Percentiles rank a stretch among this genome's conserved stretches.
phyloP scores from a whole-genome alignment of 2,113 vertebrate genomes.

The Crotalus helleri region DNA sequence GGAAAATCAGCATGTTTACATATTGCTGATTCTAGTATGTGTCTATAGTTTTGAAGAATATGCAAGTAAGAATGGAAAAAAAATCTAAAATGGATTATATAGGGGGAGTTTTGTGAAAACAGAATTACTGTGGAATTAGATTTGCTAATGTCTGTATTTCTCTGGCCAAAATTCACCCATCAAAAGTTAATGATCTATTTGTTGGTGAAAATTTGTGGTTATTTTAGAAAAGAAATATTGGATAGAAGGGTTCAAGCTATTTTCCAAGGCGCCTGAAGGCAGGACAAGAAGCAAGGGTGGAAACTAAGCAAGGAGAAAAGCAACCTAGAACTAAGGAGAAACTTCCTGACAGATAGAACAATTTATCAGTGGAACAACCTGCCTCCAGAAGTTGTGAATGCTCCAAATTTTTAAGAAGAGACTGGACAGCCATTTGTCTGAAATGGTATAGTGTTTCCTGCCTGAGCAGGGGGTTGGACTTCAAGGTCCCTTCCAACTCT shows the following conservation, averaged over 20 bases:
- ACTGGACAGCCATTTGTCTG: no score
- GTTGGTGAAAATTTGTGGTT: not conserved
- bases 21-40: not conserved
- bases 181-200: not conserved
- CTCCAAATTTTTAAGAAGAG: no score
- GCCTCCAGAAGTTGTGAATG: no score
- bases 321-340: no score
- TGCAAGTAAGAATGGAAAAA: not conserved
- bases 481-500: no score
- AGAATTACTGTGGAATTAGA: not conserved
- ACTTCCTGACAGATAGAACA: no score
- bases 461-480: no score
- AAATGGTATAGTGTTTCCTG: no score
- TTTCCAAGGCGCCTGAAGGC: no score
- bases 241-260: not conserved
- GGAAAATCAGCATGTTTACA: not conserved
- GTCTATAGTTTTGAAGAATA: not conserved
- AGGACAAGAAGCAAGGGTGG: no score
- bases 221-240: not conserved
- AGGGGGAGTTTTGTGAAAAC: not conserved
- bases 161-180: not conserved
- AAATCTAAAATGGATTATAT: not conserved
- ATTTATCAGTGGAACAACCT: no score
- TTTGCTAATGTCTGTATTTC: not conserved
- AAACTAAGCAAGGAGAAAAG: no score